Conservation (phyloP, 2,888 invertebrate species). For the Apocheima hispidaria region DNA sequence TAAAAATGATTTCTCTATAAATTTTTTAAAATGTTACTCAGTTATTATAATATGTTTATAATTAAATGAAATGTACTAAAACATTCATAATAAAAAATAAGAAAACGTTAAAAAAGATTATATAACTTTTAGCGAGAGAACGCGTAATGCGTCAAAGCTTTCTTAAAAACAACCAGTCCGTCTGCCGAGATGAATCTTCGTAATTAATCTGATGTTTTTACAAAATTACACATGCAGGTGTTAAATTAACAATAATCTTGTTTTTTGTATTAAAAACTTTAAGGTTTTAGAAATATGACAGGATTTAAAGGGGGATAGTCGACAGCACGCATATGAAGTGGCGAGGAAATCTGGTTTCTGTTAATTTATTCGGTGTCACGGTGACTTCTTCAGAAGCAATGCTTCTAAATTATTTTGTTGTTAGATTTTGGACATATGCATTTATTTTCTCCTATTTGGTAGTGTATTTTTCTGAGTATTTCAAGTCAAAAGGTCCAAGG, state of each 20-base stretch:
- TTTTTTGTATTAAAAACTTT: conserved; percentile 8
- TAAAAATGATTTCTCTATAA: no score
- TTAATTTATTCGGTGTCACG: conserved; percentile 50
- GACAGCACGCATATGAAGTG: neutral
- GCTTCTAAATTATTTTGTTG: conserved; percentile 13
- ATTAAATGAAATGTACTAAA: no score
- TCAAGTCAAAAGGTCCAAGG: no score
- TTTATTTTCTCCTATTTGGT: neutral
- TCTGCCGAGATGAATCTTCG: conserved; percentile 72
- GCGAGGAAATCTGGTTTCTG: conserved; percentile 13
- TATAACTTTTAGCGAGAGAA: no score
- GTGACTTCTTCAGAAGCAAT: conserved; percentile 31
- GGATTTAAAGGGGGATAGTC: neutral
- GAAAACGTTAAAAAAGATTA: no score
- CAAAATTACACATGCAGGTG: conserved; percentile 31
- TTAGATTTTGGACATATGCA: neutral
- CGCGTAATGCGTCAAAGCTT: no score
- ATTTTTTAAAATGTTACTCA: no score
- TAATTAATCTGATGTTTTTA: conserved; percentile 71
- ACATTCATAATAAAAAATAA: no score
- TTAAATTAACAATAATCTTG: neutral
- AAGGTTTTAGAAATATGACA: neutral
- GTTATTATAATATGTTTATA: no score
- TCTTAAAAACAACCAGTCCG: conserved; percentile 54
- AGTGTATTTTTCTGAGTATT: no score